A percentile compares a stretch with the other conserved stretches of the same genome.
phyloP scores from a whole-genome alignment of 2,113 vertebrate genomes.

The Pachyramphus minor region DNA sequence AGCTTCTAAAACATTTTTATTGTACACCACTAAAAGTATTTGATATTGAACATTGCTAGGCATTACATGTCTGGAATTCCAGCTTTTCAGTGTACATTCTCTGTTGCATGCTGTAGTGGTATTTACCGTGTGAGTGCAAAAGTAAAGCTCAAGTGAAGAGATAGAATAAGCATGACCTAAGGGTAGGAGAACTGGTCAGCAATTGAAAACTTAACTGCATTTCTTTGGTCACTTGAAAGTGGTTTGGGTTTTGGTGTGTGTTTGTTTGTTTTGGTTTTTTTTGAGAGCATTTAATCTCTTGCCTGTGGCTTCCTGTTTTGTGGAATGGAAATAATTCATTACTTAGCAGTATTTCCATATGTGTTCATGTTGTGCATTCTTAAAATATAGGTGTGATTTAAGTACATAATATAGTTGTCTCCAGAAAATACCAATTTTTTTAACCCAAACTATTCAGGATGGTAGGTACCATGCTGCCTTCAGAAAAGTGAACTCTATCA shows the following conservation, averaged over 20 bases:
- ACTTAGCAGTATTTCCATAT: not conserved
- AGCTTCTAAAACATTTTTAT: not conserved
- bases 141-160: not conserved
- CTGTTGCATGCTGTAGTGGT: not conserved
- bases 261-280: not conserved
- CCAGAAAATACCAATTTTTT: not conserved
- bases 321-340: not conserved
- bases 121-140: not conserved
- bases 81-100: accelerated
- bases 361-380: not conserved
- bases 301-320: not conserved
- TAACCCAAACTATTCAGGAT: not conserved
- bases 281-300: not conserved
- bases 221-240: not conserved
- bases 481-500: not conserved
- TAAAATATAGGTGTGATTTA: not conserved
- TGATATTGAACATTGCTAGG: not conserved
- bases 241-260: not conserved
- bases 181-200: not conserved
- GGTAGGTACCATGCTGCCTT: not conserved
- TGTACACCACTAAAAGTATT: not conserved
- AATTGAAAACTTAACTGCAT: not conserved
- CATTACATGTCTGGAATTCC: accelerated
- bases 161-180: not conserved
- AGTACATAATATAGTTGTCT: not conserved